Base-by-base conservation (phyloP, 2,888 invertebrate species). In the Synergus gifuensis region DNA sequence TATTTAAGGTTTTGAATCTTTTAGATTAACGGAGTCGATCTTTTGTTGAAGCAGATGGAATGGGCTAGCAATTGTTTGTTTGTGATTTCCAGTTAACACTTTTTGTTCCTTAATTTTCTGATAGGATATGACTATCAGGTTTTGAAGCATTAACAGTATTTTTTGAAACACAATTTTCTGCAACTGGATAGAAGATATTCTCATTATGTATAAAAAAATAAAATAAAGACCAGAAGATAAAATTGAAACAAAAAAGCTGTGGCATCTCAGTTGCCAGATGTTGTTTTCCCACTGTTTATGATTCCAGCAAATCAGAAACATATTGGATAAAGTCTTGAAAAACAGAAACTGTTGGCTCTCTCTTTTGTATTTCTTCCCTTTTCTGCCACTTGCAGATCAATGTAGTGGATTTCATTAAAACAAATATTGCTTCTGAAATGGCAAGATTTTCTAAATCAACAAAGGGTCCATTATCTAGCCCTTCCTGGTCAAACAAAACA, bases 281-380 rank as follows among this genome's bases (percentile, higher is more conserved):
- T 44, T 67, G 67, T 46, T 67, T 46, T 46, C 18, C 44, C 66
- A 22, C 14, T 67, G n/a, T 46, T 67, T 40, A 44, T 22, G 14
- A 5, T 44, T 9, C 54, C 8, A 54, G 9, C n/a, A 54, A 54
- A n/a, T n/a, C n/a, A 3, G 54, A 28, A 28, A 28, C n/a, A n/a
- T 54, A 54, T 54, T 54, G 54, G 54, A 9, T 1, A 54, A n/a
- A 7, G 9, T 54, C 54, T 54, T 54, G 54, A 54, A 54, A n/a
- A 54, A 54, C n/a, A 54, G 28, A 3, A 54, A 3, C 54, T 54
- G 9, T 54, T 54, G 5, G 3, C 9, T n/a, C n/a, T 7, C 54
- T 9, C 2, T 16, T 16, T 49, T 2, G 28, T n/a, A n/a, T n/a
- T 16, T 7, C 16, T 7, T 49, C 7, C 1, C 16, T 16, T 7